Conservation (phyloP, 1,140 invertebrate species). For the Wiebesia pumilae region DNA sequence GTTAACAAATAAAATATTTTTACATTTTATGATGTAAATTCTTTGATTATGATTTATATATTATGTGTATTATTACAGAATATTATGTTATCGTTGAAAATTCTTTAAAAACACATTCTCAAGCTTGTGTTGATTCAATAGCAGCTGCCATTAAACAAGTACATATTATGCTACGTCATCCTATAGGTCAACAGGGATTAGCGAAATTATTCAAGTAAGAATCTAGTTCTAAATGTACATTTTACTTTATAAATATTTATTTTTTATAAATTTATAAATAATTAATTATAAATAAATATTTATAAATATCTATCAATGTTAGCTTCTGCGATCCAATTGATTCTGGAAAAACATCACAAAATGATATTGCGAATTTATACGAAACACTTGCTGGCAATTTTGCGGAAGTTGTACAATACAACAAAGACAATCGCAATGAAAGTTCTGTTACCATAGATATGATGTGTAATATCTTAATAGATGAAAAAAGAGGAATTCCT, state of each 20-base stretch:
- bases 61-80: constrained; percentile 73
- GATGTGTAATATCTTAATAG: constrained; percentile 85
- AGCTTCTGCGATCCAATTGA: constrained; percentile 88
- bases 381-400: constrained; percentile 88
- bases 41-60: constrained; percentile 14
- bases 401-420: constrained; percentile 94
- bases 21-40: constrained; percentile 14
- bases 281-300: too few species aligned
- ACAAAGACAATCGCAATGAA: constrained; percentile 90
- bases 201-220: constrained; percentile 82
- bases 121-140: constrained; percentile 79
- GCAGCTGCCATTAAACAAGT: constrained; percentile 80
- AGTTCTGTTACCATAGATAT: constrained; percentile 87
- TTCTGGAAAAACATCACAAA: constrained; percentile 73
- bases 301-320: too few species aligned
- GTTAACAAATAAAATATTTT: too few species aligned
- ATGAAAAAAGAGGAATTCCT: constrained; percentile 77
- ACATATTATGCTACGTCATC: constrained; percentile 78
- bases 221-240: constrained; percentile 33
- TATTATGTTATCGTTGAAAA: constrained; percentile 85
- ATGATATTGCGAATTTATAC: constrained; percentile 88
- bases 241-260: constrained; percentile 42
- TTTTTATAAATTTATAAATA: constrained; percentile 45
- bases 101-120: constrained; percentile 79
- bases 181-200: constrained; percentile 78